Conservation (phyloP, 2,113 vertebrate species). For the Alectura lathami region DNA sequence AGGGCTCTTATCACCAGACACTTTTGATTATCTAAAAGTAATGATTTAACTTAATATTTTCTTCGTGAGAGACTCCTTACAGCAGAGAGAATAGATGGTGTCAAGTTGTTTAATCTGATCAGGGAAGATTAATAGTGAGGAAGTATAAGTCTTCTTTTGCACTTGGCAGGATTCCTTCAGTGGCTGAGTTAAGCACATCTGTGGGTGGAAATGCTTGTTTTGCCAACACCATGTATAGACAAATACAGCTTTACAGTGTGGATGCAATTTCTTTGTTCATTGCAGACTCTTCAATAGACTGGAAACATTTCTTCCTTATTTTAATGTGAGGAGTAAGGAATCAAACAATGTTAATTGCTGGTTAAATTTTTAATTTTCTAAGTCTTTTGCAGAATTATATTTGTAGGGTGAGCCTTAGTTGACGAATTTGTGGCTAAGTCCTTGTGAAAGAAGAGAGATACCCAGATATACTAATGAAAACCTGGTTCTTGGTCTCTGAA, state of each 20-base stretch:
- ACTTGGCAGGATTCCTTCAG: not conserved
- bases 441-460: not conserved
- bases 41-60: not conserved
- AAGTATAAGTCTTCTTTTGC: not conserved
- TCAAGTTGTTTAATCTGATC: not conserved
- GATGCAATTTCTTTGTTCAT: not conserved
- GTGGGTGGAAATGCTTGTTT: not conserved
- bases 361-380: not conserved
- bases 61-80: not conserved
- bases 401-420: not conserved
- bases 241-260: not conserved
- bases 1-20: not conserved
- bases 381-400: not conserved
- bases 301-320: not conserved
- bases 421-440: not conserved
- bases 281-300: conserved; percentile 15
- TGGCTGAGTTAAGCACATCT: not conserved
- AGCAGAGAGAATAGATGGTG: not conserved
- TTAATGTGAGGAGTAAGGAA: not conserved
- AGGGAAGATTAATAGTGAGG: not conserved
- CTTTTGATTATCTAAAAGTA: not conserved
- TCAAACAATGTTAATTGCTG: conserved; percentile 7
- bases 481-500: not conserved
- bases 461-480: not conserved
- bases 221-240: not conserved